phyloP scores from a whole-genome alignment of 2,888 invertebrate species.

The Morinoia aosen region DNA sequence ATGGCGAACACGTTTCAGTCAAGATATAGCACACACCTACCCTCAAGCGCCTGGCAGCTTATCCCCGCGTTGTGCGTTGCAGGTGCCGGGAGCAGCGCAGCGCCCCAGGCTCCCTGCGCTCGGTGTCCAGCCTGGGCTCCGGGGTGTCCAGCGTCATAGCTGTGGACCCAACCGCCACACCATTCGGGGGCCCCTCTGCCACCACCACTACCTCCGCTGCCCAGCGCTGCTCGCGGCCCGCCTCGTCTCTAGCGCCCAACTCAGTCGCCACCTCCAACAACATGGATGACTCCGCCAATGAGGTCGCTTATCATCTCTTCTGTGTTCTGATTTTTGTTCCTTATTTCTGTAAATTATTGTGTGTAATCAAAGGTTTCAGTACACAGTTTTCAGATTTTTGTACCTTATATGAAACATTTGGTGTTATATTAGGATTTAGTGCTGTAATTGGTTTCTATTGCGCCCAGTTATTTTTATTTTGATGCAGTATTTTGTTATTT shows the following conservation, averaged over 20 bases:
- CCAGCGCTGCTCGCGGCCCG: slow-evolving; percentile 58
- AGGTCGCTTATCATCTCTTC: background rate
- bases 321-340: background rate
- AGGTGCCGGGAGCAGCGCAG: slow-evolving; percentile 64
- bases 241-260: slow-evolving; percentile 63
- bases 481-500: too few species aligned
- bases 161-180: slow-evolving; percentile 51
- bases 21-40: too few species aligned
- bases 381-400: too few species aligned
- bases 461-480: too few species aligned
- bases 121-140: slow-evolving; percentile 66
- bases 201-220: background rate
- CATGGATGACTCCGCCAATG: slow-evolving; percentile 56
- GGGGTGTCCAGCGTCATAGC: slow-evolving; percentile 65
- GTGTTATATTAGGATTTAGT: too few species aligned
- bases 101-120: slow-evolving; percentile 65
- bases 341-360: background rate
- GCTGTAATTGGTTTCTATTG: too few species aligned
- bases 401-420: too few species aligned
- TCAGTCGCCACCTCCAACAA: slow-evolving; percentile 54
- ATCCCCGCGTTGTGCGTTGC: background rate
- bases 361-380: too few species aligned
- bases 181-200: background rate
- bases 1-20: background rate
- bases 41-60: background rate